Conservation (phyloP, 2,888 invertebrate species). For the Hydrotaea cyrtoneurina region DNA sequence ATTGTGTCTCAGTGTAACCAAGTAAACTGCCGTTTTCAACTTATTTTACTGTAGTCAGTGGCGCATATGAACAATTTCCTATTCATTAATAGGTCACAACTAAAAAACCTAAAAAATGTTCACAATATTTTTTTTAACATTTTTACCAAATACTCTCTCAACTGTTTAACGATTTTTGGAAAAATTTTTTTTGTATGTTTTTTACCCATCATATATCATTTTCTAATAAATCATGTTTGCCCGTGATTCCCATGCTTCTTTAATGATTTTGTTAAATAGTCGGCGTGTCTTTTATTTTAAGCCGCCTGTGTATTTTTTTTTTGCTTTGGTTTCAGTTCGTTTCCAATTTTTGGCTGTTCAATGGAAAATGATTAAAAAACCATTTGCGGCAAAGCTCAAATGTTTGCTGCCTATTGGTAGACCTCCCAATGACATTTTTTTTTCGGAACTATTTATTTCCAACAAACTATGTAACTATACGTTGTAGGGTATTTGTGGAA, state of each 20-base stretch:
- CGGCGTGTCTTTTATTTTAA: constrained; percentile 10
- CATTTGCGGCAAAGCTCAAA: constrained; percentile 47
- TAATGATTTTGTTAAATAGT: constrained; percentile 40
- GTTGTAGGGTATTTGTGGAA: too few species aligned
- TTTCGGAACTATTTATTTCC: not conserved
- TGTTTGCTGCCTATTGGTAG: constrained; percentile 22
- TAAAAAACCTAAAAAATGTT: too few species aligned
- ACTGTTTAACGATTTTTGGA: not conserved
- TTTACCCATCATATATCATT: constrained; percentile 2
- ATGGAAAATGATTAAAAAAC: constrained; percentile 48
- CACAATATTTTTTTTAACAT: too few species aligned
- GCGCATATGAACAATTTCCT: too few species aligned
- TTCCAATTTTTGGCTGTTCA: not conserved
- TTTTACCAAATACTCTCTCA: not conserved
- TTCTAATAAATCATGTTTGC: constrained; percentile 37
- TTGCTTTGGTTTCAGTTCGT: not conserved
- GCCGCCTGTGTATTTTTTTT: constrained; percentile 18
- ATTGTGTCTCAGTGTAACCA: too few species aligned
- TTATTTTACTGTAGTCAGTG: too few species aligned
- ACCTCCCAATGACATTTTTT: constrained; percentile 40
- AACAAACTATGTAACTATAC: too few species aligned
- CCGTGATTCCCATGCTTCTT: constrained; percentile 48
- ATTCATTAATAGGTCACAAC: too few species aligned
- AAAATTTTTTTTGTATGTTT: not conserved
- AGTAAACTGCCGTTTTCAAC: too few species aligned